Evolutionary conservation across 2,113 vertebrate species (phyloP).

Genomic region (Poicephalus meyeri): DNA sequence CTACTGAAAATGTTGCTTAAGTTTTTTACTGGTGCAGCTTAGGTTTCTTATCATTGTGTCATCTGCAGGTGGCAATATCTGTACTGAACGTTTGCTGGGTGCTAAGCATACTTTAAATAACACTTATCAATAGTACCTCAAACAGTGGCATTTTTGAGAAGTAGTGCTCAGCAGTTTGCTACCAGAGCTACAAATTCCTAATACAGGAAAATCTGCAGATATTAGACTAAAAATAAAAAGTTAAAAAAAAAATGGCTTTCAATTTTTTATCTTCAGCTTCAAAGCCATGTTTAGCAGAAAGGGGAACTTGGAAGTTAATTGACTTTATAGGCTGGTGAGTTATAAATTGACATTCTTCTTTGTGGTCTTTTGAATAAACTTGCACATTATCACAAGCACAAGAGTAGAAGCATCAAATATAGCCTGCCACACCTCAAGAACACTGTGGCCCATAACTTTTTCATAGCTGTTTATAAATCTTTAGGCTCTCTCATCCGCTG

Average conservation of each 20-base stretch:
- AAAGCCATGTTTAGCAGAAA: background rate
- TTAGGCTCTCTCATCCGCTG: background rate
- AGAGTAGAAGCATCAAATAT: background rate
- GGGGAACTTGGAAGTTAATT: background rate
- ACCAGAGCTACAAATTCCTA: background rate
- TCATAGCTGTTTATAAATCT: constrained; percentile 39
- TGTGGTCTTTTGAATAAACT: constrained; percentile 1
- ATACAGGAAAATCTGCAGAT: background rate
- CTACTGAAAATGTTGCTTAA: background rate
- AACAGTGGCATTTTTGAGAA: background rate
- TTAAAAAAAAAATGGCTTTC: background rate
- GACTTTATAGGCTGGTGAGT: background rate
- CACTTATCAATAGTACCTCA: background rate
- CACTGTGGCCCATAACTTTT: background rate
- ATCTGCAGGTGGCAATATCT: background rate
- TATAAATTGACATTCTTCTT: background rate
- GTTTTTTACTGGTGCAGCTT: background rate
- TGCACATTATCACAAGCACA: background rate
- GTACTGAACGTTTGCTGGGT: background rate
- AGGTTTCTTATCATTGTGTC: background rate
- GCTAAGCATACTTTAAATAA: background rate
- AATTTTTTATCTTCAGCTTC: background rate
- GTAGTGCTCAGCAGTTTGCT: background rate
- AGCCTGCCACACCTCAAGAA: background rate
- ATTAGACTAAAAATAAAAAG: background rate